These are phyloP conservation scores for Spheniscus mendiculus DNA, from an alignment of 2,113 vertebrate genomes.

Conservation along the genomic window DNA sequence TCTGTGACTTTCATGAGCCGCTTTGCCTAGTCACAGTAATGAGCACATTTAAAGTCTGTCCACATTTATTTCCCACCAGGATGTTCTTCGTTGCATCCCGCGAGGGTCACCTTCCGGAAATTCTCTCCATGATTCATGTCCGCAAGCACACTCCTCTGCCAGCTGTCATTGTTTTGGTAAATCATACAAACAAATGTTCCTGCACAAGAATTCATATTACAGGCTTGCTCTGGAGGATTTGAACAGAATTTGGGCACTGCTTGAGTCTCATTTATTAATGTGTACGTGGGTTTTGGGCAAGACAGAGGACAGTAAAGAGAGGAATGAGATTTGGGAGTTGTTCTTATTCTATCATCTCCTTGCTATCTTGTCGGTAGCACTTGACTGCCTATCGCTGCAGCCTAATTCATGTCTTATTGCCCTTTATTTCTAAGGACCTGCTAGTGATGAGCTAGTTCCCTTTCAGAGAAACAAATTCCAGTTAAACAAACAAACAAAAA, in stretches of 20 bases:
- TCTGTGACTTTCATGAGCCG: slow-evolving; percentile 32
- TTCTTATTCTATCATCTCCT: slow-evolving; percentile 12
- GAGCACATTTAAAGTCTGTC: slow-evolving; percentile 64
- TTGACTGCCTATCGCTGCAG: background rate
- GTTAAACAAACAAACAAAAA: slow-evolving; percentile 16
- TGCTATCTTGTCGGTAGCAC: background rate
- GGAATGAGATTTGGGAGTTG: background rate
- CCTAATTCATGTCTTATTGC: slow-evolving; percentile 18
- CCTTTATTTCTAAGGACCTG: slow-evolving; percentile 18
- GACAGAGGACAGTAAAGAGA: background rate
- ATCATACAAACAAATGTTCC: slow-evolving; percentile 70
- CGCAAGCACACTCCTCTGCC: slow-evolving; percentile 93
- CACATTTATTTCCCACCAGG: slow-evolving; percentile 79
- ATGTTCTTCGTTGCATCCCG: slow-evolving; percentile 95
- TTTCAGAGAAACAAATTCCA: slow-evolving; percentile 37
- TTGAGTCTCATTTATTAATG: slow-evolving; percentile 9
- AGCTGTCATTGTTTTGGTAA: slow-evolving; percentile 94
- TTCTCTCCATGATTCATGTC: slow-evolving; percentile 97
- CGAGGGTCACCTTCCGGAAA: slow-evolving; percentile 95
- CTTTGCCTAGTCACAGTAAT: slow-evolving; percentile 51
- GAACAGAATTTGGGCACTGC: background rate
- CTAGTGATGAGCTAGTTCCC: background rate
- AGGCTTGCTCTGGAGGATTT: slow-evolving; percentile 11
- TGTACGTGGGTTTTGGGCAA: background rate
- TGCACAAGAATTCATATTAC: background rate